Evolutionary conservation across 2,113 vertebrate genomes (phyloP).

Genomic region (Romanogobio albipinnatus): DNA sequence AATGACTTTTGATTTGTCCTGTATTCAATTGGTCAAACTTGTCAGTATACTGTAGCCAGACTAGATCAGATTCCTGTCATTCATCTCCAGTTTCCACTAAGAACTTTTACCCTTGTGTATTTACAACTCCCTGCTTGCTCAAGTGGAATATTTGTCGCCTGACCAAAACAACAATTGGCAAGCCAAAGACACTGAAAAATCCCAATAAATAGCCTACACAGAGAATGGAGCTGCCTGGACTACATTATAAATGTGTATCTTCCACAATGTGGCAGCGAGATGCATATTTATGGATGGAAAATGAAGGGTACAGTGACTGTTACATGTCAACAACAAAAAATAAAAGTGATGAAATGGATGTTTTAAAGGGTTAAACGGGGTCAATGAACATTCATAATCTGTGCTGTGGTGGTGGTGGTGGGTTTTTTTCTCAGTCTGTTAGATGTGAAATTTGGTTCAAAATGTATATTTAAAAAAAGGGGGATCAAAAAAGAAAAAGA

Average conservation of each 20-base stretch:
- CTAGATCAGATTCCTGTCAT: not conserved
- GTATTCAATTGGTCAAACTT: not conserved
- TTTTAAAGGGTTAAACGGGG: not conserved
- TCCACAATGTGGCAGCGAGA: not conserved
- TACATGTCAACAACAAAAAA: not conserved
- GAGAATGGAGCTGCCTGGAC: not conserved
- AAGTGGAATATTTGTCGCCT: not conserved
- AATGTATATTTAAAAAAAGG: not conserved
- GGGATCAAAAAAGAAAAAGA: not conserved
- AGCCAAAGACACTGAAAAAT: not conserved
- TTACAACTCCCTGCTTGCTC: conserved; percentile 4
- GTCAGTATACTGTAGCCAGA: not conserved
- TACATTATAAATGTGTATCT: not conserved
- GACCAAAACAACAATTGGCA: not conserved
- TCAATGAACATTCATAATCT: not conserved
- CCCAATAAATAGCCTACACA: not conserved
- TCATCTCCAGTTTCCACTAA: conserved; percentile 7
- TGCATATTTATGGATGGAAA: not conserved
- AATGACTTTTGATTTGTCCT: not conserved
- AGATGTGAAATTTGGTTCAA: not conserved
- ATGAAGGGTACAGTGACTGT: not conserved
- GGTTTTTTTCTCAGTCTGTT: not conserved
- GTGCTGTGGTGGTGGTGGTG: not conserved
- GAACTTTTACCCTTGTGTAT: not conserved
- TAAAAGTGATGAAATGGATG: not conserved